A percentile compares a stretch with the other conserved stretches of the same genome.
phyloP scores from a whole-genome alignment of 2,113 vertebrate species.

The Carassius gibelio region DNA sequence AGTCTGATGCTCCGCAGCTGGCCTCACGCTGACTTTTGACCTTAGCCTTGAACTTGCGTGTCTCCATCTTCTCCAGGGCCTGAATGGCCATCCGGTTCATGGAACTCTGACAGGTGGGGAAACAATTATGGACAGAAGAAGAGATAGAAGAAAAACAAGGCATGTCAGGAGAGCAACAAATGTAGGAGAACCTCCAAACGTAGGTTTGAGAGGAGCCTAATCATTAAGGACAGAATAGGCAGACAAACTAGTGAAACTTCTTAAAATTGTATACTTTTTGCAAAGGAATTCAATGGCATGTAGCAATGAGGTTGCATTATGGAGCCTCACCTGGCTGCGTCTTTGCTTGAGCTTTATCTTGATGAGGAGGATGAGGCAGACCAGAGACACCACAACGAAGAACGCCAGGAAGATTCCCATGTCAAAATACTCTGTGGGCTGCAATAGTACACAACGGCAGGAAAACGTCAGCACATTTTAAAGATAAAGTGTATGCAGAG shows the following conservation, averaged over 20 bases:
- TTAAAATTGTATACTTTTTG: too few species aligned
- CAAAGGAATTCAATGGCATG: neutral
- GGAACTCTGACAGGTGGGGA: slow-evolving; percentile 80
- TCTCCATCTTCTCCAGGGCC: slow-evolving; percentile 98
- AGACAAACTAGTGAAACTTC: neutral
- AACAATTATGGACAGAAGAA: neutral
- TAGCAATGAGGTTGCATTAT: neutral
- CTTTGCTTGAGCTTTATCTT: slow-evolving; percentile 99
- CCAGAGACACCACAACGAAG: slow-evolving; percentile 96
- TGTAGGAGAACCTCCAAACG: too few species aligned
- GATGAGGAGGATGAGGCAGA: slow-evolving; percentile 96
- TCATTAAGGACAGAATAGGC: too few species aligned
- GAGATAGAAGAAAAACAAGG: neutral
- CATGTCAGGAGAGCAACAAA: neutral
- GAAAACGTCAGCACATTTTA: neutral
- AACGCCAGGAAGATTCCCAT: slow-evolving; percentile 99
- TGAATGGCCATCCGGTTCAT: slow-evolving; percentile 98
- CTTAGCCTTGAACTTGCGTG: slow-evolving; percentile 96
- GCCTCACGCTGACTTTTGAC: slow-evolving; percentile 86
- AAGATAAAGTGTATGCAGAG: neutral
- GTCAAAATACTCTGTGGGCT: slow-evolving; percentile 97
- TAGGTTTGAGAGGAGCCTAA: too few species aligned
- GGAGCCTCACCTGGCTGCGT: slow-evolving; percentile 87
- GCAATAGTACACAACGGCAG: slow-evolving; percentile 63
- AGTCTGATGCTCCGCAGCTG: slow-evolving; percentile 88